A percentile compares a stretch with the other conserved stretches of the same genome.
These are phyloP conservation scores for Drosophila sproati DNA, from an alignment of 1,140 invertebrate species.

Conservation along the genomic window DNA sequence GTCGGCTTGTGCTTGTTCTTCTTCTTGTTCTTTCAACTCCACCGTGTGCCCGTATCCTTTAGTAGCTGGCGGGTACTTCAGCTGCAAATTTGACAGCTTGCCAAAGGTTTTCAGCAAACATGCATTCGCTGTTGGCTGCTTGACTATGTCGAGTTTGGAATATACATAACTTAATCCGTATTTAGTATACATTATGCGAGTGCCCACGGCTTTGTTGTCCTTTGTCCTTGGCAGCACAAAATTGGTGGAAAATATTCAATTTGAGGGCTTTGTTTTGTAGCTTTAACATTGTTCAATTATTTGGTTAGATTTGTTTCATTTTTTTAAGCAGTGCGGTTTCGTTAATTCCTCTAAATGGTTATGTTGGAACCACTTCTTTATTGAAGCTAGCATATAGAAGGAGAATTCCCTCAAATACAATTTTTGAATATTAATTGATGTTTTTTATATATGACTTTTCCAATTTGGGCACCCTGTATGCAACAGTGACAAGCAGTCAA, in stretches of 20 bases:
- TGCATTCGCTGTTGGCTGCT: conserved; percentile 12
- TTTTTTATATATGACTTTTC: no score
- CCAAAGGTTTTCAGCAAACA: conserved; percentile 12
- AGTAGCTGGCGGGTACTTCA: not conserved
- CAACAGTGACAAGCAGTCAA: conserved; percentile 14
- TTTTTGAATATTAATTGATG: no score
- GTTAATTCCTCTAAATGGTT: no score
- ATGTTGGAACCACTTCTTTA: no score
- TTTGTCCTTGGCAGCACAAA: not conserved
- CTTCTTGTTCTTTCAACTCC: not conserved
- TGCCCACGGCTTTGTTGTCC: conserved; percentile 3
- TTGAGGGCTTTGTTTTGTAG: not conserved
- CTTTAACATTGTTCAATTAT: no score
- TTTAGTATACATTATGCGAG: conserved; percentile 3
- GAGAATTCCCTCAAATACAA: no score
- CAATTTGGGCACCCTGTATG: not conserved
- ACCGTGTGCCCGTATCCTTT: conserved; percentile 10
- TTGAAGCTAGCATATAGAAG: no score
- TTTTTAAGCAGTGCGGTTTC: no score
- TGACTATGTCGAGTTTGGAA: conserved; percentile 8
- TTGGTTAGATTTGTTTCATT: not conserved
- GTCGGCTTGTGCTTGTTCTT: conserved; percentile 5
- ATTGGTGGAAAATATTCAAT: conserved; percentile 31
- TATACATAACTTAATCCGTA: not conserved
- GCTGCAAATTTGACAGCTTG: conserved; percentile 33